A percentile compares a stretch with the other conserved stretches of the same genome.
phyloP scores from a whole-genome alignment of 2,888 invertebrate species.

The Mimas tiliae region DNA sequence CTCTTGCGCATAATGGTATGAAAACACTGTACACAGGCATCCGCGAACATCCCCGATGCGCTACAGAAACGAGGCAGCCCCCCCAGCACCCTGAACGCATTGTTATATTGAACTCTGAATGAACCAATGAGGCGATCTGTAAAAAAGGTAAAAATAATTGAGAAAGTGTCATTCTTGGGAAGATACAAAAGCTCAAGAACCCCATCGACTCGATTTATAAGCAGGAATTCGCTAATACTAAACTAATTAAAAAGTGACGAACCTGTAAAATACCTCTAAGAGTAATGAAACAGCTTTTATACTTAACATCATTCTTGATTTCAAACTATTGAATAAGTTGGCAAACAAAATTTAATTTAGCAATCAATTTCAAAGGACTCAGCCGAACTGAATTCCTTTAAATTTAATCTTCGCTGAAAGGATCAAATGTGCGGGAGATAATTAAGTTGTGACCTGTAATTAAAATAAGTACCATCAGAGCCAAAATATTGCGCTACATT shows the following conservation, averaged over 20 bases:
- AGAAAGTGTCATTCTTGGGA: background rate
- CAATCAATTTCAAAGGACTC: slow-evolving; percentile 10
- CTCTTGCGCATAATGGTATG: too few species aligned
- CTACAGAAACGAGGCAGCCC: too few species aligned
- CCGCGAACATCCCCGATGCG: too few species aligned
- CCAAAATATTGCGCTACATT: background rate
- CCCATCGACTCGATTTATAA: too few species aligned
- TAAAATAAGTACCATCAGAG: background rate
- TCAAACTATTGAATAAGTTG: background rate
- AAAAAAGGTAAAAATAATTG: background rate
- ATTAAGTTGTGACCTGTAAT: slow-evolving; percentile 18
- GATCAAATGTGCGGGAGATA: slow-evolving; percentile 17
- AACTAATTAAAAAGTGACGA: background rate
- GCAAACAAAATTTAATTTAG: slow-evolving; percentile 6
- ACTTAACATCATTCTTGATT: background rate
- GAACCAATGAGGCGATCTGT: background rate
- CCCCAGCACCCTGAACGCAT: too few species aligned
- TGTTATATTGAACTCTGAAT: too few species aligned
- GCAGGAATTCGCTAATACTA: too few species aligned
- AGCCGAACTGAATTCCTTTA: background rate
- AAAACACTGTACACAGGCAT: too few species aligned
- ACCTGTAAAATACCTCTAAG: background rate
- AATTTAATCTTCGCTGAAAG: background rate
- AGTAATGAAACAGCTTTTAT: background rate
- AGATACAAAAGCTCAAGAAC: too few species aligned